These are phyloP conservation scores for Apus apus DNA, from an alignment of 2,113 vertebrate genomes.

Conservation along the genomic window DNA sequence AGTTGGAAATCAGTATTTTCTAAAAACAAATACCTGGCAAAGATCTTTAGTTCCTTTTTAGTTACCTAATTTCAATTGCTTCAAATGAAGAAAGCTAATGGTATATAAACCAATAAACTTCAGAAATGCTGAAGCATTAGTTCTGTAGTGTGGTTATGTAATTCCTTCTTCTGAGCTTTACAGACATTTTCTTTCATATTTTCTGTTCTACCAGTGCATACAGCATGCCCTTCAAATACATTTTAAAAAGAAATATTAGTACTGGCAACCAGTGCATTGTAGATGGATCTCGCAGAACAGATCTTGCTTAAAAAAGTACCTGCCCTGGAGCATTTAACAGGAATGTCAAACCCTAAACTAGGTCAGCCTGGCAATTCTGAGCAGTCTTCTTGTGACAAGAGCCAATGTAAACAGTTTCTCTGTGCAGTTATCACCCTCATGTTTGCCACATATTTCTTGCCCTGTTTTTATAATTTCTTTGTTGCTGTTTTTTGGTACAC, in stretches of 20 bases:
- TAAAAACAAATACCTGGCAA: neutral
- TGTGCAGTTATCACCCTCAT: neutral
- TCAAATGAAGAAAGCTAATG: neutral
- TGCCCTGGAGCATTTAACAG: neutral
- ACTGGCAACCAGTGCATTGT: neutral
- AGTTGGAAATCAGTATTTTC: neutral
- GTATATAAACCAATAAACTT: neutral
- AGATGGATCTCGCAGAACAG: neutral
- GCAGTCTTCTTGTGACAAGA: neutral
- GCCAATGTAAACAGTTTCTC: neutral
- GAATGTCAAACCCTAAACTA: conserved; percentile 31
- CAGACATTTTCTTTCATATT: neutral
- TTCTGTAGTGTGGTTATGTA: neutral
- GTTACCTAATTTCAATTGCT: neutral
- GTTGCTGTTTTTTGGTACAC: neutral
- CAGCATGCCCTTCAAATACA: neutral
- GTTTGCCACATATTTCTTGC: neutral
- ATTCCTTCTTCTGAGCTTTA: neutral
- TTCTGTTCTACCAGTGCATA: neutral
- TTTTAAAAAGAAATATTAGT: conserved; percentile 8
- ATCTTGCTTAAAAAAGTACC: neutral
- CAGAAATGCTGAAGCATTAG: neutral
- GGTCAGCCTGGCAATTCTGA: conserved; percentile 28
- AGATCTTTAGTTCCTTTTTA: neutral
- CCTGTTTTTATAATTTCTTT: neutral